Evolutionary conservation across 2,888 invertebrate genomes (phyloP).

Genomic region (Melinaea menophilus): DNA sequence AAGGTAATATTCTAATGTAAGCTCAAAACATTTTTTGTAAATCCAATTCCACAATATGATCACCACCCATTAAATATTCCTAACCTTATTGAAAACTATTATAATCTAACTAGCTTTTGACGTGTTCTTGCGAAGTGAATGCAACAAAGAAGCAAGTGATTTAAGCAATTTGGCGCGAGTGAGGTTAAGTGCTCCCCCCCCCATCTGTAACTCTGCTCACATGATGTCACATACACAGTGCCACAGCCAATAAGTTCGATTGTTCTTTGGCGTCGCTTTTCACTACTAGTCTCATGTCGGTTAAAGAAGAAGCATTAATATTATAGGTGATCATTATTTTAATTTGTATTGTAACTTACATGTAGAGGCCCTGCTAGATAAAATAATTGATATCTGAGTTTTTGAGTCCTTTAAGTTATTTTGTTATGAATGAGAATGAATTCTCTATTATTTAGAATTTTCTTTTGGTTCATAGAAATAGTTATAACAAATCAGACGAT

Average conservation of each 20-base stretch:
- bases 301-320: too few species aligned
- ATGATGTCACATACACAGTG: constrained; percentile 10
- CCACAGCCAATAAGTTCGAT: constrained; percentile 2
- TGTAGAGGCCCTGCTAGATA: too few species aligned
- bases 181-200: constrained; percentile 23
- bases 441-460: too few species aligned
- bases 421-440: too few species aligned
- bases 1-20: too few species aligned
- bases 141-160: constrained; percentile 43
- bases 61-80: background rate
- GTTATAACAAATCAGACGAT: too few species aligned
- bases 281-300: background rate
- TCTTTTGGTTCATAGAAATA: too few species aligned
- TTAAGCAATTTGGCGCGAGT: constrained; percentile 41
- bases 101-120: background rate
- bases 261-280: background rate
- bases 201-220: constrained; percentile 8
- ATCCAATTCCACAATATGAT: background rate
- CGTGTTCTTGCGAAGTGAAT: constrained; percentile 29
- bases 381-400: too few species aligned
- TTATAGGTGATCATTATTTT: too few species aligned
- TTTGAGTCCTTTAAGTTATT: too few species aligned
- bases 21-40: too few species aligned
- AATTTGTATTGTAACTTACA: too few species aligned
- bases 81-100: constrained; percentile 1